These are phyloP conservation scores for Teleopsis dalmanni DNA, from an alignment of 1,140 invertebrate genomes.

Conservation along the genomic window DNA sequence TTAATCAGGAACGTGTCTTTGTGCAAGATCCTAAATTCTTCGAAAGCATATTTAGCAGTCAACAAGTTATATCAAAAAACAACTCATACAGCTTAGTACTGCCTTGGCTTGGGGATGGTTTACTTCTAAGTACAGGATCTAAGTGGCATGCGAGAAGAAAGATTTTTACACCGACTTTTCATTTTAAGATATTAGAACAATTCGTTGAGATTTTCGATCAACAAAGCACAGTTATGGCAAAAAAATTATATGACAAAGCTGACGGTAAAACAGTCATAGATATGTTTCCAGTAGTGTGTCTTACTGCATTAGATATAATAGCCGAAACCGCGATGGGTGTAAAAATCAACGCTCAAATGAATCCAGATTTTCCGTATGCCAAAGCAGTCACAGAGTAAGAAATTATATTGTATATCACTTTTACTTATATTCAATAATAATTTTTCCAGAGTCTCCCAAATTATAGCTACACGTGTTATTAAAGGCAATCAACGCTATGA, in stretches of 20 bases:
- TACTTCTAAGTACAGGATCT: conserved; percentile 42
- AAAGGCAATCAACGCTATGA: conserved; percentile 15
- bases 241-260: conserved; percentile 39
- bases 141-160: conserved; percentile 71
- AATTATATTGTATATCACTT: neutral
- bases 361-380: conserved; percentile 61
- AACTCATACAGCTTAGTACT: conserved; percentile 8
- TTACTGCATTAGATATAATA: conserved; percentile 11
- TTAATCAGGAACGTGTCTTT: conserved; percentile 31
- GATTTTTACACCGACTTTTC: conserved; percentile 74
- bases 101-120: conserved; percentile 33
- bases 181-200: conserved; percentile 74
- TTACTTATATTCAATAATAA: neutral
- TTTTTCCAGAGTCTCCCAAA: neutral
- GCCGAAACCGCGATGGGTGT: conserved; percentile 72
- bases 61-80: neutral
- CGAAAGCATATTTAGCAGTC: conserved; percentile 3
- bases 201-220: conserved; percentile 65
- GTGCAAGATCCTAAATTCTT: neutral
- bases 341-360: conserved; percentile 59
- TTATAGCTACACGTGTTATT: conserved; percentile 21
- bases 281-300: conserved; percentile 6
- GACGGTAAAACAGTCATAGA: conserved; percentile 8
- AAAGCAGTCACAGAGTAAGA: conserved; percentile 54
- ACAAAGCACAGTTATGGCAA: conserved; percentile 52